phyloP scores from a whole-genome alignment of 2,113 vertebrate species.

The Ancistrus triradiatus region DNA sequence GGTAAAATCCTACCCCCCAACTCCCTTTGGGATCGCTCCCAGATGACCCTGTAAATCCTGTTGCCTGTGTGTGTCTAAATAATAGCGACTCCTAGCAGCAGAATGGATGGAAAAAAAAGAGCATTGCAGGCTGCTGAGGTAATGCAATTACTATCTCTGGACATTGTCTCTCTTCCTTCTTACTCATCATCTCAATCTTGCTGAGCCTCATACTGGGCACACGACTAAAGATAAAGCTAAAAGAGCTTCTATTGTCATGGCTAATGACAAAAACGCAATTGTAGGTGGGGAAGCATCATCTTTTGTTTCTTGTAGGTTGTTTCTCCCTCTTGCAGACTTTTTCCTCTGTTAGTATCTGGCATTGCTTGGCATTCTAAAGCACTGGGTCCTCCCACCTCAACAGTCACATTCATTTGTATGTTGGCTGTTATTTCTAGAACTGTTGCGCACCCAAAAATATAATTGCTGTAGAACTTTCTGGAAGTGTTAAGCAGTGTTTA shows the following conservation, averaged over 20 bases:
- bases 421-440: too few relatives aligned
- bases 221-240: too few relatives aligned
- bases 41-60: slow-evolving; percentile 33
- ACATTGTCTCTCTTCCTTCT: slow-evolving; percentile 25
- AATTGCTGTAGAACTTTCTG: too few relatives aligned
- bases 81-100: slow-evolving; percentile 16
- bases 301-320: slow-evolving; percentile 51
- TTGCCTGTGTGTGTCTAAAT: slow-evolving; percentile 1
- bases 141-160: slow-evolving; percentile 32
- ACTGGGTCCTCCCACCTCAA: too few relatives aligned
- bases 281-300: too few relatives aligned
- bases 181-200: slow-evolving; percentile 16
- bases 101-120: slow-evolving; percentile 8
- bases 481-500: too few relatives aligned
- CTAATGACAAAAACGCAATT: slow-evolving; percentile 53
- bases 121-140: slow-evolving; percentile 30
- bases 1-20: slow-evolving; percentile 1
- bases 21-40: slow-evolving; percentile 19
- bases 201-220: background rate
- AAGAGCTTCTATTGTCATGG: slow-evolving; percentile 17
- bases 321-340: background rate
- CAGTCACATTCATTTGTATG: too few relatives aligned
- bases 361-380: too few relatives aligned
- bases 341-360: too few relatives aligned
- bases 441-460: too few relatives aligned